Evolutionary conservation across 1,140 invertebrate genomes (phyloP).

Genomic region (Drosophila kikkawai): DNA sequence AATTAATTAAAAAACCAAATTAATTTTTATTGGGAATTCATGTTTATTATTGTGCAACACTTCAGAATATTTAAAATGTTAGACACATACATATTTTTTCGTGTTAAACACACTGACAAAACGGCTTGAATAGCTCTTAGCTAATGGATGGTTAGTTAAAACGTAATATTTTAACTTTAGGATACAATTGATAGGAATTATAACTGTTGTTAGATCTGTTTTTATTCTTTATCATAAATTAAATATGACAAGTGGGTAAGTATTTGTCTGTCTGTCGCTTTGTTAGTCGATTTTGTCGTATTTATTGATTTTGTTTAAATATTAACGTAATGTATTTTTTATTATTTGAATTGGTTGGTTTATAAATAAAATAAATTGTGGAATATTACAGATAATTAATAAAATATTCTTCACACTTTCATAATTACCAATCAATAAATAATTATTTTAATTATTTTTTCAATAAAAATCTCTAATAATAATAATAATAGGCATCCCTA

Average conservation of each 20-base stretch:
- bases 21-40: neutral
- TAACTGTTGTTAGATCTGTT: neutral
- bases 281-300: neutral
- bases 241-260: slow-evolving; percentile 7
- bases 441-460: neutral
- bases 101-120: neutral
- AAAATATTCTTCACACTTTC: neutral
- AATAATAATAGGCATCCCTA: neutral
- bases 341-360: neutral
- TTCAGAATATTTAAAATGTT: neutral
- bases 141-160: neutral
- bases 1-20: neutral
- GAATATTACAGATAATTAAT: neutral
- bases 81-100: no score
- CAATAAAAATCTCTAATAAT: no score
- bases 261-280: slow-evolving; percentile 1
- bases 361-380: neutral
- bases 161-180: neutral
- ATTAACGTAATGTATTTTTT: neutral
- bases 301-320: neutral
- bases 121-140: neutral
- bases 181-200: neutral
- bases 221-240: neutral
- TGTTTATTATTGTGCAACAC: neutral
- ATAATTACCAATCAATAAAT: neutral